Base-by-base conservation (phyloP, 2,888 invertebrate genomes). In the Calliphora vomitoria region DNA sequence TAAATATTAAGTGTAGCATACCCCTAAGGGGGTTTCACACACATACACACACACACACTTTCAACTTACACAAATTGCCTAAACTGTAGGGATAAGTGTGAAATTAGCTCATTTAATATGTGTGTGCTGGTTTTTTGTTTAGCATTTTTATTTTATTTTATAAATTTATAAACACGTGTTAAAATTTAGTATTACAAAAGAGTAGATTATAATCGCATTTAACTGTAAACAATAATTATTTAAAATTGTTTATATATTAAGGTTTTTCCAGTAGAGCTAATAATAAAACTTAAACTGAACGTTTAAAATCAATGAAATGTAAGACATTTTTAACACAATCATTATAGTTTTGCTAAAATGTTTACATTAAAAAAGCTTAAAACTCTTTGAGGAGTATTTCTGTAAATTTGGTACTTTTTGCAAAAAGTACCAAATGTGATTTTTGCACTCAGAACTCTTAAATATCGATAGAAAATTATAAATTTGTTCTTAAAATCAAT, bases 1-100 rank as follows among this genome's bases (percentile, higher is more conserved):
- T 53, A 71, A 35, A 53, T 71, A 31, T 53, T 53, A 50, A 50
- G 41, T 41, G 38, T 72, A 15, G 55, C 78, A 66, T 60, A 58
- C 68, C 47, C n/a, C 25, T 47, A 38, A 64, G 76, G 25, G 25
- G 20, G 11, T 58, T 25, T 58, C 25, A 25, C n/a, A 6, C 6
- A 58, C 11, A 13, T 20, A 25, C 6, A 6, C 31, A 15, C 15
- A 31, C 1, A 15, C 3, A 60, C 0, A 25, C 25, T 25, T 25
- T 25, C 3, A 2, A 53, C 44, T 8, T n/a, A 53, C 6, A 60
- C 25, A 60, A 31, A 18, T n/a, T 55, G 5, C 18, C n/a, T 55
- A 55, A 38, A 55, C 18, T 44, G 44, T 10, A 50, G 20, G 58
- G 60, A 41, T n/a, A 60, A 60, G 20, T 47, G 25, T 58, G 13